phyloP scores from a whole-genome alignment of 2,113 vertebrate genomes.

The Semicossyphus pulcher region DNA sequence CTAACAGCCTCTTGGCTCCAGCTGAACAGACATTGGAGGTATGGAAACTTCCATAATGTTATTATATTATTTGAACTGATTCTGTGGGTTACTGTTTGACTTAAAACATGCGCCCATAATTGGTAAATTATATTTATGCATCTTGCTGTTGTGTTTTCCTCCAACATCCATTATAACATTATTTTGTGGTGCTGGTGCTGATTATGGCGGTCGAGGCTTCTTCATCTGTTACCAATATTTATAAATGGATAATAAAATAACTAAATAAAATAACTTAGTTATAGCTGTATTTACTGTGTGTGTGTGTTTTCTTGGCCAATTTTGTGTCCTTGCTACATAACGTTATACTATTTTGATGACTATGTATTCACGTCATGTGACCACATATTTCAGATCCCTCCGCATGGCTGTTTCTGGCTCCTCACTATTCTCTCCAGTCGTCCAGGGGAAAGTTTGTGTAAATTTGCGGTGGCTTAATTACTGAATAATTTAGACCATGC shows the following conservation, averaged over 20 bases:
- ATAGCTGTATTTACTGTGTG: slow-evolving; percentile 4
- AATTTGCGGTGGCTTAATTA: slow-evolving; percentile 85
- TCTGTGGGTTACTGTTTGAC: too few species aligned
- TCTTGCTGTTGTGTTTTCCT: neutral
- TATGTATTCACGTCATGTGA: slow-evolving; percentile 49
- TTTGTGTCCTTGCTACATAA: slow-evolving; percentile 6
- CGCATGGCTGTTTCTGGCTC: slow-evolving; percentile 53
- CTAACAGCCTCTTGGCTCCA: too few species aligned
- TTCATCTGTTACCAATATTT: neutral
- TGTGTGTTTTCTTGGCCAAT: slow-evolving; percentile 20
- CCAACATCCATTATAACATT: neutral
- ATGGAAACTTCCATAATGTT: too few species aligned
- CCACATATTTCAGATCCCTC: slow-evolving; percentile 67
- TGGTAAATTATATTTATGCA: too few species aligned
- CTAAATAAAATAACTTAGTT: neutral
- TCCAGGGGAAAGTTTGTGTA: slow-evolving; percentile 82
- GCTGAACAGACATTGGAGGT: too few species aligned
- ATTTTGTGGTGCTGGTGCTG: neutral
- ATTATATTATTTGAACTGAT: too few species aligned
- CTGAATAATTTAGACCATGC: slow-evolving; percentile 84
- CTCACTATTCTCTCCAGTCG: slow-evolving; percentile 73
- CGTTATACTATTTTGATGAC: slow-evolving; percentile 25
- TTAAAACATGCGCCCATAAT: too few species aligned
- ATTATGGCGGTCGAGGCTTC: neutral
- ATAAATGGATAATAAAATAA: slow-evolving; percentile 2